Evolutionary conservation across 2,888 invertebrate species (phyloP), one percentile per base, ranked within the genome.

Genomic region (Torymus auratus): DNA sequence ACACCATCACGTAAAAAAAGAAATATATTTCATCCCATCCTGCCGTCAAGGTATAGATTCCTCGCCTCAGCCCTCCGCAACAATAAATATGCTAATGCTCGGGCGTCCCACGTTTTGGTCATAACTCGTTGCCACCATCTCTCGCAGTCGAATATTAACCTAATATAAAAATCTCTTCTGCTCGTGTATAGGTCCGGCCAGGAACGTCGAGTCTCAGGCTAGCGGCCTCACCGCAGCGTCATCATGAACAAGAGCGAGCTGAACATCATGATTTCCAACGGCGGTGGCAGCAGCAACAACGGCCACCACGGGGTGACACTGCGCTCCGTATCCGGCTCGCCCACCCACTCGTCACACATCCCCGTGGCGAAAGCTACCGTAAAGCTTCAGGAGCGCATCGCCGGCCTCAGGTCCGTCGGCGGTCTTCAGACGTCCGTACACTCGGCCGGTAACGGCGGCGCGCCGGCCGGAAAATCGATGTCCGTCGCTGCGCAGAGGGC

Each of bases 401-500:
- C 71, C 52, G 71, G 55, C 10, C 50, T 76, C 12, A 20, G 76
- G 2, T 62, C 79, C 17, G 13, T 13, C 50, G 13, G 4, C 2
- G 15, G 4, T 65, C 82, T 28, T 17, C 82, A 74, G 55, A 81
- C 56, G 13, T 10, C 17, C 17, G 28, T 62, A 58, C 65, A 62
- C 13, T 5, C 52, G 70, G 71, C n/a, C 23, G 68, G 73, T 15
- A 23, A 52, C 28, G n/a, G 52, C 41, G 17, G 58, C 58, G 14
- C 50, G 62, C 53, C 17, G 67, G 20, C 10, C 61, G 83, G 82
- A 76, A 84, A 87, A 65, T 84, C 86, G 53, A 85, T 86, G 60
- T 88, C 89, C 5, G 91, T 90, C 2, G 90, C 91, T 10, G 90
- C 90, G 55, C 90, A 90, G 83, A 86, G 86, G 80, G 90, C 90